Percentiles rank a stretch among this genome's conserved stretches.
phyloP scores from a whole-genome alignment of 2,888 invertebrate genomes.

The Standfussiana lucernea region DNA sequence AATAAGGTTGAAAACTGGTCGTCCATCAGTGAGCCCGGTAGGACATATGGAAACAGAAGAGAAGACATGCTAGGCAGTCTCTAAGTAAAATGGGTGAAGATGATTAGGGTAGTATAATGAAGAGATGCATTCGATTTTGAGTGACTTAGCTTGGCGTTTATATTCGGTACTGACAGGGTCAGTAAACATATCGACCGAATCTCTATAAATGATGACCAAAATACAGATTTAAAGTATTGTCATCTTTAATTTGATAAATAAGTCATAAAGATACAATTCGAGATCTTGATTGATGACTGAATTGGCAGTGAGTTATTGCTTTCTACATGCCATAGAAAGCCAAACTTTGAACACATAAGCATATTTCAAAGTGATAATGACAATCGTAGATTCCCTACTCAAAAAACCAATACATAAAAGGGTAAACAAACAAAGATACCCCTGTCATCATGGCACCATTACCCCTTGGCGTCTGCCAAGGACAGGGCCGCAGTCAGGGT shows the following conservation, averaged over 20 bases:
- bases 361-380: background rate
- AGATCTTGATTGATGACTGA: background rate
- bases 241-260: background rate
- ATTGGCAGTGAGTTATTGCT: background rate
- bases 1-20: too few species aligned
- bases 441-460: slow-evolving; percentile 23
- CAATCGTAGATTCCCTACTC: background rate
- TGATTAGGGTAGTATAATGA: background rate
- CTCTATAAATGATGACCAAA: background rate
- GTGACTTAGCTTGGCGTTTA: background rate
- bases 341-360: background rate
- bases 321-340: background rate
- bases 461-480: slow-evolving; percentile 40
- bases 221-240: background rate
- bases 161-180: background rate
- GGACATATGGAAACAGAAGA: too few species aligned
- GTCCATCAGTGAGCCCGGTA: too few species aligned
- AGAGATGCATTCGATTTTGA: background rate
- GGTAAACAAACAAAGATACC: slow-evolving; percentile 21
- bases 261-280: background rate
- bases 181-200: background rate
- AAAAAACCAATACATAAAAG: slow-evolving; percentile 14
- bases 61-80: too few species aligned
- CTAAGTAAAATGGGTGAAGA: background rate
- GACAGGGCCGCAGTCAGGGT: slow-evolving; percentile 57